phyloP scores from a whole-genome alignment of 2,113 vertebrate species.

The Aplodontia rufa region DNA sequence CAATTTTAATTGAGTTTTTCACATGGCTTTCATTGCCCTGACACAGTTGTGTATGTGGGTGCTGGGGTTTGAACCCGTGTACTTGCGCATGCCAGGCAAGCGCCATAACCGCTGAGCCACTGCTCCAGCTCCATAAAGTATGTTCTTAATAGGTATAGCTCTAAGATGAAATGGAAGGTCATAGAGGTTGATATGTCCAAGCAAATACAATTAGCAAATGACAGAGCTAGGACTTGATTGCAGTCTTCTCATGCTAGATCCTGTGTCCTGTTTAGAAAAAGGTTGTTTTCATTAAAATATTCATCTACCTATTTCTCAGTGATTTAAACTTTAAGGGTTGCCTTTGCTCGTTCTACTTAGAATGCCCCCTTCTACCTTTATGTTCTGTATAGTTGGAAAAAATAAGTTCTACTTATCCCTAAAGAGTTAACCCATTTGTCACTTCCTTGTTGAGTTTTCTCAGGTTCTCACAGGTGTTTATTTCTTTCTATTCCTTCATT shows the following conservation, averaged over 20 bases:
- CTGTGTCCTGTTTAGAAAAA: not conserved
- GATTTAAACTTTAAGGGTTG: not conserved
- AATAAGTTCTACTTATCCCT: not conserved
- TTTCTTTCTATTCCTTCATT: not conserved
- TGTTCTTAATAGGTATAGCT: not conserved
- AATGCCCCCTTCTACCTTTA: not conserved
- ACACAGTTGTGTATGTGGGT: too few relatives aligned
- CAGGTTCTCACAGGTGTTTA: not conserved
- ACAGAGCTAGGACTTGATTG: conserved; percentile 5
- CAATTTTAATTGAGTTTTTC: too few relatives aligned
- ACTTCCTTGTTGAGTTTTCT: not conserved
- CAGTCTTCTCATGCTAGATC: not conserved
- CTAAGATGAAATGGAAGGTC: conserved; percentile 4
- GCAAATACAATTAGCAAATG: conserved; percentile 21
- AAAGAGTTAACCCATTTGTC: not conserved
- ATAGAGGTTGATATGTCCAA: not conserved
- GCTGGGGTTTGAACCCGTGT: too few relatives aligned
- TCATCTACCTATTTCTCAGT: not conserved
- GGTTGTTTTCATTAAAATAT: conserved; percentile 17
- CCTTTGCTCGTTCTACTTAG: not conserved
- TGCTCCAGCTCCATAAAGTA: too few relatives aligned
- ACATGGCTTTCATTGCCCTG: too few relatives aligned
- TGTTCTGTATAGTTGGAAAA: not conserved
- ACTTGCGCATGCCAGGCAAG: too few relatives aligned
- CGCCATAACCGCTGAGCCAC: too few relatives aligned